Percentiles rank a stretch among this genome's conserved stretches.
Conservation (phyloP, 2,797 vertebrate genomes). For the Phataginus tricuspis region DNA sequence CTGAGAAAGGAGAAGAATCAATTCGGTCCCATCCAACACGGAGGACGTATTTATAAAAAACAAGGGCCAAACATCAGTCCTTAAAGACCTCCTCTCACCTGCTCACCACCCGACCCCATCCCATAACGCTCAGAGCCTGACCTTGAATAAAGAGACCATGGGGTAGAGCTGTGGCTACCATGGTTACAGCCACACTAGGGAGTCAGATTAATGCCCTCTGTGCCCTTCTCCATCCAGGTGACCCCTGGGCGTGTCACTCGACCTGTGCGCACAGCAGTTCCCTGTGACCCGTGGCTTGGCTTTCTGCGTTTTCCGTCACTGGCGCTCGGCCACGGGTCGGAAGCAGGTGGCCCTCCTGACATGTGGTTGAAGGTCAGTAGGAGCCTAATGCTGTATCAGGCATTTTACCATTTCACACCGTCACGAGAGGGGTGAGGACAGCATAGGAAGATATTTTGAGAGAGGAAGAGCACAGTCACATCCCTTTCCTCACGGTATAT, state of each 20-base stretch:
- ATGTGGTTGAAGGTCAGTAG: neutral
- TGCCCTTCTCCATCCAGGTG: neutral
- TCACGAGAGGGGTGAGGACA: neutral
- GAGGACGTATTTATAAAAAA: neutral
- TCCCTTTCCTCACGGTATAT: neutral
- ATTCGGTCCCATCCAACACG: neutral
- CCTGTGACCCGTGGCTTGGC: neutral
- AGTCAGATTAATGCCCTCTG: neutral
- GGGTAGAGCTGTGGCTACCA: neutral
- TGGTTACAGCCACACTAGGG: neutral
- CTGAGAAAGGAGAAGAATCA: neutral
- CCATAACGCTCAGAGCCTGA: neutral
- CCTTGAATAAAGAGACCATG: neutral
- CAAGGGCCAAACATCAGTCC: neutral
- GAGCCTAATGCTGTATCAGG: neutral
- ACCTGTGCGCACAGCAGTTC: neutral
- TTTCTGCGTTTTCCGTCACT: neutral
- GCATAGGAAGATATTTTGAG: neutral
- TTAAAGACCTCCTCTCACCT: neutral
- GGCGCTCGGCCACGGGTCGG: neutral
- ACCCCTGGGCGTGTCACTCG: neutral
- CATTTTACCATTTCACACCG: neutral
- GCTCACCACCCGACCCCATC: neutral
- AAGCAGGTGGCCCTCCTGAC: neutral
- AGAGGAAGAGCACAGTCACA: neutral